Conservation (phyloP, 2,888 invertebrate genomes). For the Melolontha melolontha region DNA sequence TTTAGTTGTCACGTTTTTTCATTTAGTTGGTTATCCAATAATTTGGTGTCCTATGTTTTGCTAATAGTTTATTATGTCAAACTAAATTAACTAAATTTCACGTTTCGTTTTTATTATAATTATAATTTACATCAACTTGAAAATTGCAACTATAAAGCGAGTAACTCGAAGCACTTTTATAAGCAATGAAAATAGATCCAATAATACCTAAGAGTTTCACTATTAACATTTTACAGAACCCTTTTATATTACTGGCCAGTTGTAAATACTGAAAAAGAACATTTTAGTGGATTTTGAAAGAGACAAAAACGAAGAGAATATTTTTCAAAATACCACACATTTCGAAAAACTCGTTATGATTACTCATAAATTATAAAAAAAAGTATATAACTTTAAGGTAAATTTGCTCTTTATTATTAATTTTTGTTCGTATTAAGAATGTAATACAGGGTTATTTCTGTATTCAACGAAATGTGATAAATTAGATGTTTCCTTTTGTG, state of each 20-base stretch:
- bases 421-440: slow-evolving; percentile 19
- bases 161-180: no score
- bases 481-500: slow-evolving; percentile 32
- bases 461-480: slow-evolving; percentile 45
- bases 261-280: slow-evolving; percentile 29
- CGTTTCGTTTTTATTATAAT: no score
- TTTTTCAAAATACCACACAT: slow-evolving; percentile 5
- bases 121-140: no score
- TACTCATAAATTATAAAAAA: not conserved
- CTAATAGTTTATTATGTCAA: no score
- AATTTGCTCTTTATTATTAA: slow-evolving; percentile 10
- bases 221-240: not conserved
- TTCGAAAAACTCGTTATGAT: no score
- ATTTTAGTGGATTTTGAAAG: slow-evolving; percentile 4
- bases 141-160: not conserved
- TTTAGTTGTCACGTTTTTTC: no score
- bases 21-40: no score
- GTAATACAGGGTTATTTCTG: slow-evolving; percentile 43
- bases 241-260: slow-evolving; percentile 33
- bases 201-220: not conserved
- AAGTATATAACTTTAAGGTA: not conserved
- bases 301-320: not conserved
- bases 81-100: no score
- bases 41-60: no score
- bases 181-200: no score